These are phyloP conservation scores for Disparrhopalites patrizii DNA, from an alignment of 2,888 invertebrate species.

Conservation along the genomic window DNA sequence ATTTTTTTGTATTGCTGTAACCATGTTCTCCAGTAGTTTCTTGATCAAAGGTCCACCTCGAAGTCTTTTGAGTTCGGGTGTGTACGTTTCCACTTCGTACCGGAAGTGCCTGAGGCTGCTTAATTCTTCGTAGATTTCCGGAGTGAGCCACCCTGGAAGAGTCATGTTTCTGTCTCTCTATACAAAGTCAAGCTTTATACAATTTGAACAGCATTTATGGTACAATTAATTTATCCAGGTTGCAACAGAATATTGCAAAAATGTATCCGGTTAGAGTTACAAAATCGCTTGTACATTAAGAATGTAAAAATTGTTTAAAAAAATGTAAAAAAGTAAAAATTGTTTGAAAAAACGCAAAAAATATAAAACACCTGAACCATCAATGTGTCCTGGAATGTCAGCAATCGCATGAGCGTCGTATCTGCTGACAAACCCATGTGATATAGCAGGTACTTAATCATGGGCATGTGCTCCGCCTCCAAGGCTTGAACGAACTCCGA, in stretches of 20 bases:
- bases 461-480: neutral
- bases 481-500: neutral
- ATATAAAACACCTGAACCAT: neutral
- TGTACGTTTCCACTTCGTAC: conserved; percentile 29
- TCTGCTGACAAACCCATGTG: neutral
- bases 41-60: conserved; percentile 29
- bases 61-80: conserved; percentile 27
- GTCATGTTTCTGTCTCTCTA: neutral
- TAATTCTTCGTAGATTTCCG: neutral
- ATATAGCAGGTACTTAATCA: neutral
- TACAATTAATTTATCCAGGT: too few relatives aligned
- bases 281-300: too few relatives aligned
- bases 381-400: conserved; percentile 3
- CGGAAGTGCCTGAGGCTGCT: neutral
- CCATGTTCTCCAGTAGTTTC: conserved; percentile 23
- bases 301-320: too few relatives aligned
- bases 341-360: too few relatives aligned
- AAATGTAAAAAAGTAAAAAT: too few relatives aligned
- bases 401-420: neutral
- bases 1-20: conserved; percentile 25
- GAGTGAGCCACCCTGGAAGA: neutral
- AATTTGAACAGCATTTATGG: too few relatives aligned
- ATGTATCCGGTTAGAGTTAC: too few relatives aligned
- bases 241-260: too few relatives aligned
- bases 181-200: neutral